A percentile compares a stretch with the other conserved stretches of the same genome.
Conservation (phyloP, 2,797 vertebrate genomes). For the Chiloscyllium punctatum region DNA sequence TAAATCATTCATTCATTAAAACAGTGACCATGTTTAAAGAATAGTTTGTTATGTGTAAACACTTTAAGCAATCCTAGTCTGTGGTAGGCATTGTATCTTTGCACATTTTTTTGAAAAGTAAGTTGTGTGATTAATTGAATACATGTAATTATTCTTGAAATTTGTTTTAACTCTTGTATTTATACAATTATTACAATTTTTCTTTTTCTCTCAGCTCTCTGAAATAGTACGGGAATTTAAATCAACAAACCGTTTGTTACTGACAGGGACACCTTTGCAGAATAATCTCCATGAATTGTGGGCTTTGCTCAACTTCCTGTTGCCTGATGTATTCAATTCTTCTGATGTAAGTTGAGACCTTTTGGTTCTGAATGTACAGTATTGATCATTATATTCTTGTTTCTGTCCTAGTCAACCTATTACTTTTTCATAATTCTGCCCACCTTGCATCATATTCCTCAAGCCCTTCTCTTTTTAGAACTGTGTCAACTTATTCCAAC, state of each 20-base stretch:
- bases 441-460: background rate
- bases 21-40: background rate
- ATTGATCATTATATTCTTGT: background rate
- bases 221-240: slow-evolving; percentile 84
- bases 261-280: slow-evolving; percentile 79
- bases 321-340: slow-evolving; percentile 82
- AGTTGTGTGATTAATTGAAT: background rate
- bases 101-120: background rate
- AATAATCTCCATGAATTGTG: slow-evolving; percentile 82
- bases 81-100: background rate
- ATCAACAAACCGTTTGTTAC: slow-evolving; percentile 75
- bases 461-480: background rate
- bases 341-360: slow-evolving; percentile 65
- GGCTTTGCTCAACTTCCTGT: slow-evolving; percentile 79
- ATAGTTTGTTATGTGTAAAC: background rate
- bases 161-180: background rate
- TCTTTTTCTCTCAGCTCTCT: slow-evolving; percentile 60
- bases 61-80: background rate
- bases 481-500: background rate
- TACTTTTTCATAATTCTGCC: background rate
- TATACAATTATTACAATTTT: background rate
- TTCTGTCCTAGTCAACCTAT: background rate
- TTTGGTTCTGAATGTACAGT: background rate
- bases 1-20: background rate
- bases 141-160: background rate